Conservation (phyloP, 2,797 vertebrate species). For the Chaenodraco wilsoni region DNA sequence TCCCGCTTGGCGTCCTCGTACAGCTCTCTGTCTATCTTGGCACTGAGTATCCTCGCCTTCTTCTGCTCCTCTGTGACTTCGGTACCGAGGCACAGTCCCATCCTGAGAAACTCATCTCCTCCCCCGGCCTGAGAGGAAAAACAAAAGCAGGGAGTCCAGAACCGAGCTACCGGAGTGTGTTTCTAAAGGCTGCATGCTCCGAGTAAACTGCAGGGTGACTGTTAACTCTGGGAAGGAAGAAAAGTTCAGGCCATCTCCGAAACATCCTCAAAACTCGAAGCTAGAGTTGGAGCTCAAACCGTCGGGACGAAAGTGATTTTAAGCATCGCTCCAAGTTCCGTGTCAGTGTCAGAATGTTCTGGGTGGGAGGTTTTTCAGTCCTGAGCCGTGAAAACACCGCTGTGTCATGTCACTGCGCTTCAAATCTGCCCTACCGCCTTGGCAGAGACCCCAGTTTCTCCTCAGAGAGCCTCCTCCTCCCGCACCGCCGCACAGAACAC, state of each 20-base stretch:
- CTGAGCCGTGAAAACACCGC: neutral
- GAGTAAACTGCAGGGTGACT: neutral
- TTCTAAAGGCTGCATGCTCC: slow-evolving; percentile 19
- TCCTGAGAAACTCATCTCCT: slow-evolving; percentile 70
- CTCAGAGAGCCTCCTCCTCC: slow-evolving; percentile 54
- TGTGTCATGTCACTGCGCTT: slow-evolving; percentile 25
- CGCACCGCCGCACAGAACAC: slow-evolving; percentile 36
- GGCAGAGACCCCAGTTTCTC: slow-evolving; percentile 19
- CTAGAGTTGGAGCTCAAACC: neutral
- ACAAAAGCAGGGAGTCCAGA: slow-evolving; percentile 16
- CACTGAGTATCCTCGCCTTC: slow-evolving; percentile 77
- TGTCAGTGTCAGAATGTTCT: neutral
- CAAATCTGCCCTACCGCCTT: slow-evolving; percentile 56
- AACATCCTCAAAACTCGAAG: slow-evolving; percentile 12
- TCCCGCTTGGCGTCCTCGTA: slow-evolving; percentile 82
- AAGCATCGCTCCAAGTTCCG: slow-evolving; percentile 22
- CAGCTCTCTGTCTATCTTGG: slow-evolving; percentile 81
- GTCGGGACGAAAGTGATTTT: neutral
- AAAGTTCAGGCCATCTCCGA: slow-evolving; percentile 36
- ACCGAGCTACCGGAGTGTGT: slow-evolving; percentile 8
- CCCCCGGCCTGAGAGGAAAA: slow-evolving; percentile 18
- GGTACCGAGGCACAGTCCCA: slow-evolving; percentile 86
- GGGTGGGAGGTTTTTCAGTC: neutral
- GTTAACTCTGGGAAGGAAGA: neutral
- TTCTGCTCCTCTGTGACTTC: slow-evolving; percentile 83